Conservation (phyloP, 2,888 invertebrate species). For the Dione vanillae region DNA sequence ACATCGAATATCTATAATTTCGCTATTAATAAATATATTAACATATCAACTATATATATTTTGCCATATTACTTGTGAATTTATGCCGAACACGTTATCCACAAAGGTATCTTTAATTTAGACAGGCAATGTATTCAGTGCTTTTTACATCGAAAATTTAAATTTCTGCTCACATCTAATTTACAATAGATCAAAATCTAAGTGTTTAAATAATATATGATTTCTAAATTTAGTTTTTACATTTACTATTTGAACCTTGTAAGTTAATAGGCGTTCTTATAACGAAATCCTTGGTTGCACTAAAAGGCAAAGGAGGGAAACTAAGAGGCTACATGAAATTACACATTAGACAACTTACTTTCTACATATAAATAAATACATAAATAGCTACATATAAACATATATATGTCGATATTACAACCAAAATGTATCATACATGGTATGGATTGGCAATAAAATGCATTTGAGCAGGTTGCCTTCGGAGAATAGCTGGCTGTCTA, state of each 20-base stretch:
- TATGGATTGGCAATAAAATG: slow-evolving; percentile 18
- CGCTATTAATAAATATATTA: background rate
- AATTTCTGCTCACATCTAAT: background rate
- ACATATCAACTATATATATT: background rate
- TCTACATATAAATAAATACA: background rate
- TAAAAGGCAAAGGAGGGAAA: too few relatives aligned
- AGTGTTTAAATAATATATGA: too few relatives aligned
- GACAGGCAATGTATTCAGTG: slow-evolving; percentile 2
- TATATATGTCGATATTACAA: slow-evolving; percentile 2
- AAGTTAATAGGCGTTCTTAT: too few relatives aligned
- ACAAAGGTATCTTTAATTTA: background rate
- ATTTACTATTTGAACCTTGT: too few relatives aligned
- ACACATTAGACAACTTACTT: background rate
- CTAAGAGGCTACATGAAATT: background rate
- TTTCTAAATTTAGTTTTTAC: too few relatives aligned
- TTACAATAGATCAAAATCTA: too few relatives aligned
- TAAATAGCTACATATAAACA: background rate
- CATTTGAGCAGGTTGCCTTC: slow-evolving; percentile 46
- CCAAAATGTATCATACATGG: slow-evolving; percentile 12
- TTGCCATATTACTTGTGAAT: background rate
- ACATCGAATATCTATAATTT: background rate
- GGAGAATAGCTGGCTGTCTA: slow-evolving; percentile 42
- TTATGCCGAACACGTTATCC: background rate
- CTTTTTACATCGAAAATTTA: background rate
- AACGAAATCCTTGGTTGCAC: too few relatives aligned